Evolutionary conservation across 2,113 vertebrate species (phyloP), one percentile per base, ranked within the genome.

Genomic region (Trinectes maculatus): DNA sequence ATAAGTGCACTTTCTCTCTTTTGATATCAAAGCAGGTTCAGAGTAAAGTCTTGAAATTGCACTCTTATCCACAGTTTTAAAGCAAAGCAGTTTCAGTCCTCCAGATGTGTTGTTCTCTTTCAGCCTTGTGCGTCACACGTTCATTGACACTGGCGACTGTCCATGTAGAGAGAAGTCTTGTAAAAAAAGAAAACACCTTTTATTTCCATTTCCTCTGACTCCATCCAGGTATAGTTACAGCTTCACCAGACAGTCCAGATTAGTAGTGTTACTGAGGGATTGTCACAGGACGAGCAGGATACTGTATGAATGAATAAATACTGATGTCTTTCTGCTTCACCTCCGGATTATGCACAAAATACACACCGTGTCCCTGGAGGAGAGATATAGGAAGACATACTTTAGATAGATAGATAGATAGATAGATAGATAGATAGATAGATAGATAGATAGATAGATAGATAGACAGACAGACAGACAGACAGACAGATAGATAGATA

Each of bases 221-320:
- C 58, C 72, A 43, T 60, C 44, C 39, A 46, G 67, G 67, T 31
- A 63, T 42, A 33, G 58, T 76, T 83, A 84, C 77, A 82, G 83
- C 72, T 79, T 90, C 58, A 80, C 74, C 78, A 82, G 74, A 82
- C 73, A 73, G 69, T 79, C 80, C n/a, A n/a, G n/a, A 80, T 90
- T 89, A 90, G 87, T 90, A 90, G 78, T 89, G 85, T 90, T 90
- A 90, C 82, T 34, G 73, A 73, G 80, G 70, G 85, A 79, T 71
- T 71, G 75, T 87, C 77, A 69, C 74, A 60, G 72, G 77, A 73
- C 24, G 31, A 79, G 80, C 76, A 56, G 81, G 85, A 85, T 87
- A 87, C 74, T 71, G 77, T 82, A 46, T 73, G 76, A 40, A 59
- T 43, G 77, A 89, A 80, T 89, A 87, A 87, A 89, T 84, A 85